Percentiles rank a stretch among this genome's conserved stretches.
phyloP scores from a whole-genome alignment of 2,113 vertebrate genomes.

The Boulengeromyrus knoepffleri region DNA sequence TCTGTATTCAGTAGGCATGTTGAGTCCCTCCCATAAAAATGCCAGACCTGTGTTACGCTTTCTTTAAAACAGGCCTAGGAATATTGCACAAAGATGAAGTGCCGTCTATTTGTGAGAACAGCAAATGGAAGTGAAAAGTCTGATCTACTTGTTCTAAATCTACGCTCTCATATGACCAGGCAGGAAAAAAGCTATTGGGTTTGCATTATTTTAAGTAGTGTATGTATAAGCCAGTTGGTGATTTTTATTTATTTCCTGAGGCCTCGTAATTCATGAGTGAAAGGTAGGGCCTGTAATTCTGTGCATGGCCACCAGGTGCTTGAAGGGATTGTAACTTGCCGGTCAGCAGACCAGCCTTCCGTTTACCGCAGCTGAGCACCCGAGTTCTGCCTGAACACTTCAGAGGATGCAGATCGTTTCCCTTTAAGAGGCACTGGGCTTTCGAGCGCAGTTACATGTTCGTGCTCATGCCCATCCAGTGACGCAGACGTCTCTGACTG shows the following conservation, averaged over 20 bases:
- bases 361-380: background rate
- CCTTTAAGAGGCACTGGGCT: background rate
- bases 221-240: background rate
- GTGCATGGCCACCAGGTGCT: background rate
- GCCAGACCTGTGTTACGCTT: background rate
- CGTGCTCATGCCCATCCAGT: background rate
- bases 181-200: background rate
- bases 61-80: background rate
- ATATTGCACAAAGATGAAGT: background rate
- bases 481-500: background rate
- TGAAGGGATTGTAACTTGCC: background rate
- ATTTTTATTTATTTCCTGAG: background rate
- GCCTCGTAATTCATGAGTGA: background rate
- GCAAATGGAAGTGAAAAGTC: background rate
- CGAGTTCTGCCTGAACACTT: background rate
- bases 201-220: background rate
- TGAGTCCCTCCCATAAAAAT: background rate
- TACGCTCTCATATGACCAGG: background rate
- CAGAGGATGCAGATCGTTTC: background rate
- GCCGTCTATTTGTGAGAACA: background rate
- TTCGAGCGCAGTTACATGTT: background rate
- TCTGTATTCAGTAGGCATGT: background rate
- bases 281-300: background rate
- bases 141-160: background rate
- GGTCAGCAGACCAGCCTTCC: background rate